Percentiles rank a stretch among this genome's conserved stretches.
These are phyloP conservation scores for Phyllostomus discolor DNA, from an alignment of 2,113 vertebrate species.

Conservation along the genomic window DNA sequence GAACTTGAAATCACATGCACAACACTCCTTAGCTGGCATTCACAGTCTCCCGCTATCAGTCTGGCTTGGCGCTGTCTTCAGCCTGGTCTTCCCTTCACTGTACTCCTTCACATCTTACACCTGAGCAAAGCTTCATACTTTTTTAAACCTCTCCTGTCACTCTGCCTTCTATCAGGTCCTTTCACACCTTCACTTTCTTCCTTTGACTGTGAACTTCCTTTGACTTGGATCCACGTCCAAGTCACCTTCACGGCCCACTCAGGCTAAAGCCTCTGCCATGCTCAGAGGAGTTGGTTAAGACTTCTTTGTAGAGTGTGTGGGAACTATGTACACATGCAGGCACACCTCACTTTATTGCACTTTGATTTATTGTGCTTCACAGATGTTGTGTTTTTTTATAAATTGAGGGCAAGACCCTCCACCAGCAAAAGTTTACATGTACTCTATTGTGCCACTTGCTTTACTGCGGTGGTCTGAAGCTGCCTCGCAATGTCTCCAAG, in stretches of 20 bases:
- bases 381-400: too few species aligned
- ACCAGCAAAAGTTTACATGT: not conserved
- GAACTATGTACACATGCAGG: not conserved
- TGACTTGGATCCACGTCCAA: not conserved
- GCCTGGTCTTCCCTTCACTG: not conserved
- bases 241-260: not conserved
- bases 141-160: not conserved
- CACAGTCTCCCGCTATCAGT: not conserved
- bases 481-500: not conserved
- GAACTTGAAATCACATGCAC: not conserved
- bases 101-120: not conserved
- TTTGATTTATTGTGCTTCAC: not conserved
- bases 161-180: not conserved
- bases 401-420: not conserved
- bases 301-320: not conserved
- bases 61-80: not conserved
- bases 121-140: not conserved
- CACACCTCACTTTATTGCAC: not conserved
- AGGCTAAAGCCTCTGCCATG: not conserved
- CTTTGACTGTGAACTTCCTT: not conserved
- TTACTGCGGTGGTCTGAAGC: not conserved
- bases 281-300: not conserved
- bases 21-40: not conserved
- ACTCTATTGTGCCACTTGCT: not conserved
- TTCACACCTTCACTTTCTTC: not conserved